These are phyloP conservation scores for Hololepta plana DNA, from an alignment of 2,888 invertebrate species.

Conservation along the genomic window DNA sequence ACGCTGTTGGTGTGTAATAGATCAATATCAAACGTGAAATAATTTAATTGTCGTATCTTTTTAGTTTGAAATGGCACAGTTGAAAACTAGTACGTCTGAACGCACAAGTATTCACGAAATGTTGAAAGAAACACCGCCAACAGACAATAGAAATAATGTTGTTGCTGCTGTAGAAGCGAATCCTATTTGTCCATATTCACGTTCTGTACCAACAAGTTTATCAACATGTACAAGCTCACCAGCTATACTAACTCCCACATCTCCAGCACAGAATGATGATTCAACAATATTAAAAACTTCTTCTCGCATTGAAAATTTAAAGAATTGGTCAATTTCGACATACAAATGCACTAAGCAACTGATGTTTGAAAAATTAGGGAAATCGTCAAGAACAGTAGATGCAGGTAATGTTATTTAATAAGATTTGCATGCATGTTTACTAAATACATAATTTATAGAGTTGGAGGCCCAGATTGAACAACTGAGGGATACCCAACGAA, in stretches of 20 bases:
- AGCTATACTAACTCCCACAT: conserved; percentile 31
- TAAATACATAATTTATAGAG: conserved; percentile 36
- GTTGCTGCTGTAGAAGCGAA: conserved; percentile 42
- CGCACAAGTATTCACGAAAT: conserved; percentile 65
- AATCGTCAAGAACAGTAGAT: conserved; percentile 77
- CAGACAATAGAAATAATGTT: conserved; percentile 50
- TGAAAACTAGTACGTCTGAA: conserved; percentile 29
- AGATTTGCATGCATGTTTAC: conserved; percentile 3
- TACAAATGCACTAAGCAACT: conserved; percentile 96
- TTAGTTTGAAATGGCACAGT: conserved; percentile 18
- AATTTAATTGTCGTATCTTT: conserved; percentile 2
- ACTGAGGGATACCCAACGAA: conserved; percentile 83
- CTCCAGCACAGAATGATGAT: conserved; percentile 33
- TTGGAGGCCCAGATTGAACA: conserved; percentile 87
- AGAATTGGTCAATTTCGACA: conserved; percentile 95
- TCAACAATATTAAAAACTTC: conserved; percentile 45
- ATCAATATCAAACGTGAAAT: no score
- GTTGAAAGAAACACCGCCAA: conserved; percentile 65
- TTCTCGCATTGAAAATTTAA: conserved; percentile 79
- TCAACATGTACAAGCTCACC: conserved; percentile 24
- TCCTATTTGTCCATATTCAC: conserved; percentile 46
- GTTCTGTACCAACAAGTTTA: conserved; percentile 47
- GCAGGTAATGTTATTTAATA: conserved; percentile 35
- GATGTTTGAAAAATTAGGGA: conserved; percentile 90
- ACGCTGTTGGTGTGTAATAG: no score